Evolutionary conservation across 2,888 invertebrate genomes (phyloP).

Genomic region (Laspeyria flexula): DNA sequence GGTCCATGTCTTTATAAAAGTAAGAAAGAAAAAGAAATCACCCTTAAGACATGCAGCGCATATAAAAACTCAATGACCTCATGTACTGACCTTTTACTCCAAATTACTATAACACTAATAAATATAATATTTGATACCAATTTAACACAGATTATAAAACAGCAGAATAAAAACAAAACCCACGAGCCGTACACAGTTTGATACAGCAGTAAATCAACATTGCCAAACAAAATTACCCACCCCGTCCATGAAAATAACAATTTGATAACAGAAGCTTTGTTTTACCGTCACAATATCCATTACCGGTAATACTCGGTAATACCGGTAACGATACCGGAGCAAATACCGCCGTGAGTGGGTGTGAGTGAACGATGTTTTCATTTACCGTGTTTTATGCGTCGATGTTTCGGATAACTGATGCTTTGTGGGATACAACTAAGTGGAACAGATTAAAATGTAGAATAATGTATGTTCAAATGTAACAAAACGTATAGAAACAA

Average conservation of each 20-base stretch:
- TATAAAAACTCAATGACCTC: too few species aligned
- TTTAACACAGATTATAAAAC: neutral
- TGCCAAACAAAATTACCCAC: slow-evolving; percentile 13
- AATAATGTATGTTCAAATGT: too few species aligned
- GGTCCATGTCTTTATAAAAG: too few species aligned
- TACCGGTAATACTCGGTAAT: slow-evolving; percentile 21
- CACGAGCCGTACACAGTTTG: neutral
- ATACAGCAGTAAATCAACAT: slow-evolving; percentile 11
- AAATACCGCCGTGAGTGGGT: slow-evolving; percentile 11
- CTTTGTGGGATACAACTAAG: too few species aligned
- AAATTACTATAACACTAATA: neutral
- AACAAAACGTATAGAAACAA: too few species aligned
- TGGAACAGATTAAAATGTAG: too few species aligned
- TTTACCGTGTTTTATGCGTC: slow-evolving; percentile 11
- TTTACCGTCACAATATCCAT: slow-evolving; percentile 28
- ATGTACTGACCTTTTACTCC: too few species aligned
- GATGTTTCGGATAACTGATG: neutral
- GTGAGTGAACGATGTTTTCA: slow-evolving; percentile 11
- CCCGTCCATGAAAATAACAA: slow-evolving; percentile 27
- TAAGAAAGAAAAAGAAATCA: too few species aligned
- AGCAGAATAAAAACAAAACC: neutral
- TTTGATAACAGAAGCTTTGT: slow-evolving; percentile 29
- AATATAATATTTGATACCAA: neutral
- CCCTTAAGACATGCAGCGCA: too few species aligned
- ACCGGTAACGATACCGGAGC: slow-evolving; percentile 16